Evolutionary conservation across 2,797 vertebrate species (phyloP), one percentile per base, ranked within the genome.

Genomic region (Oreochromis mossambicus): DNA sequence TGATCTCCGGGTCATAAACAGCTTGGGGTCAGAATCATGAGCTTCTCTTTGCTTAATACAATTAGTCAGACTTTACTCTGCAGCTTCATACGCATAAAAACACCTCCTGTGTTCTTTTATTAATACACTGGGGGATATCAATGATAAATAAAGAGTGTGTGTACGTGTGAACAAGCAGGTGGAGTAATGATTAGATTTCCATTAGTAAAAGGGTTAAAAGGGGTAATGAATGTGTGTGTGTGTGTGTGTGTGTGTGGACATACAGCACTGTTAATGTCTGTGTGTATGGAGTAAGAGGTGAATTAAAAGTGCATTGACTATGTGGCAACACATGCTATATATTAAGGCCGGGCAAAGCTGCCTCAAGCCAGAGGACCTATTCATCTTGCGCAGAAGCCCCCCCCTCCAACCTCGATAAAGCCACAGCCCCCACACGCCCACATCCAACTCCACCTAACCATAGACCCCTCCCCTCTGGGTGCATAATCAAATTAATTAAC

Each of bases 261-360:
- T 63, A 83, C 48, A n/a, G 82, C 84, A 80, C 89, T 52, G 90
- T 86, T 83, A 34, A 86, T 87, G 88, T 82, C 43, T 78, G 88
- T 91, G 85, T 82, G 94, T 93, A 94, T 88, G 54, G 68, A 46
- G 93, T 92, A 79, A 88, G 91, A 93, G 93, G 85, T 93, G 96
- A 97, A 97, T 97, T 96, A 97, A 97, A 96, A 95, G 94, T 90
- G 95, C 96, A 97, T 97, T 96, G 97, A 97, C 96, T 97, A 95
- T 97, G 95, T 97, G 97, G 97, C 96, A 97, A 94, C 93, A 90
- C 83, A 82, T 90, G 92, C 96, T 93, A 96, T 97, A 97, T 97
- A 97, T 97, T 96, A 95, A 92, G 85, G 81, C 85, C 92, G 84
- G 92, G 90, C 87, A 88, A 90, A 88, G 94, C 95, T 89, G 89